Percentiles rank a stretch among this genome's conserved stretches.
Evolutionary conservation across 2,113 vertebrate genomes (phyloP).

Genomic region (Shinisaurus crocodilurus): DNA sequence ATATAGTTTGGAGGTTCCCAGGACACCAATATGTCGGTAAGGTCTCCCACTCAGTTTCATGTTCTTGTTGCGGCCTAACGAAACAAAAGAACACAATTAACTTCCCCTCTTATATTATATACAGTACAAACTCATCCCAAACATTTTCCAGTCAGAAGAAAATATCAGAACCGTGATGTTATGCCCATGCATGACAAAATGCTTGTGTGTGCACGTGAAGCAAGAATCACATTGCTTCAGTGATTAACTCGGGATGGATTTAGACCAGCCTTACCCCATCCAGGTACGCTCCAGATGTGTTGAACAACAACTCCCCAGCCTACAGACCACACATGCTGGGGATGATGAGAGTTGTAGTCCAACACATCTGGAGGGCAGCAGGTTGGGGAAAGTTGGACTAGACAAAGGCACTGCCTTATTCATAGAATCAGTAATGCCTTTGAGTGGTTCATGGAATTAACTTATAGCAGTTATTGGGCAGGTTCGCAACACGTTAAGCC

Average conservation of each 20-base stretch:
- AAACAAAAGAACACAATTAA: slow-evolving; percentile 23
- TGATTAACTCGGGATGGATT: neutral
- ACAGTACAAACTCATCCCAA: neutral
- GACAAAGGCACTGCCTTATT: neutral
- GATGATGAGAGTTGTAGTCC: no score
- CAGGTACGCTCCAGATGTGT: no score
- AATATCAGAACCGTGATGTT: neutral
- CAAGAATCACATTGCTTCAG: neutral
- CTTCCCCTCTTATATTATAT: neutral
- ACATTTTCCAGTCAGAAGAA: slow-evolving; percentile 8
- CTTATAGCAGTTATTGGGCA: neutral
- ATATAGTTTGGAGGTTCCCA: slow-evolving; percentile 98
- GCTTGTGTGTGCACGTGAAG: neutral
- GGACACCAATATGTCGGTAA: slow-evolving; percentile 94
- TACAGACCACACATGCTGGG: no score
- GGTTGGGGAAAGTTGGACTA: no score
- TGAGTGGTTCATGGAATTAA: neutral
- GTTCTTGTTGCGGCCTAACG: slow-evolving; percentile 88
- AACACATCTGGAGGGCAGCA: no score
- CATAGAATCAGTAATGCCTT: neutral
- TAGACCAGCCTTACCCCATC: no score
- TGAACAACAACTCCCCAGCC: no score
- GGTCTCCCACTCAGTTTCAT: slow-evolving; percentile 93
- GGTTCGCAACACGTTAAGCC: no score
- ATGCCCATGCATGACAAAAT: neutral